These are phyloP conservation scores for Spinus pinus DNA, from an alignment of 2,797 vertebrate species.

Conservation along the genomic window DNA sequence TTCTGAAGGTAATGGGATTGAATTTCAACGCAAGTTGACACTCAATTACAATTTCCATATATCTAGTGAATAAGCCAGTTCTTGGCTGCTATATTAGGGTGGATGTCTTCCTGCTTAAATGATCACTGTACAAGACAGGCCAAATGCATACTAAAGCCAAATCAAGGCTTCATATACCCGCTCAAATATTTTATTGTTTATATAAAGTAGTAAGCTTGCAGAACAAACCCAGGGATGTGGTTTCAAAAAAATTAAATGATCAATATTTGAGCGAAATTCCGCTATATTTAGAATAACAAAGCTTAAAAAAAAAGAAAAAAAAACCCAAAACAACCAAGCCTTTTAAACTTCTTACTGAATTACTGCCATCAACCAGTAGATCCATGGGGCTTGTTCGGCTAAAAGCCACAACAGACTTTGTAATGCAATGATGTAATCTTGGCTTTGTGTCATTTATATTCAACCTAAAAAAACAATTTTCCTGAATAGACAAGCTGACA, in stretches of 20 bases:
- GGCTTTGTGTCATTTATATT: constrained; percentile 87
- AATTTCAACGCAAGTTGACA: constrained; percentile 75
- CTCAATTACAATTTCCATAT: constrained; percentile 78
- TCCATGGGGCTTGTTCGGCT: constrained; percentile 76
- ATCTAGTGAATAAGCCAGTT: constrained; percentile 65
- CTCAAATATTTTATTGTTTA: constrained; percentile 33
- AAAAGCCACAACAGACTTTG: constrained; percentile 84
- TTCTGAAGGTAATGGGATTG: constrained; percentile 71
- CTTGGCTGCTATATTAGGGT: constrained; percentile 39
- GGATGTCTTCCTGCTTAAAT: constrained; percentile 52
- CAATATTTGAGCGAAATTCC: constrained; percentile 41
- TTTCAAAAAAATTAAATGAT: not conserved
- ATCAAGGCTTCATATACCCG: constrained; percentile 44
- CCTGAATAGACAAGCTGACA: constrained; percentile 85
- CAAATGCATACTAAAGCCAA: constrained; percentile 59
- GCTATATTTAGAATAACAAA: constrained; percentile 40
- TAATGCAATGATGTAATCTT: constrained; percentile 89
- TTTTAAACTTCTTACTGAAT: constrained; percentile 73
- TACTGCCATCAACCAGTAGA: constrained; percentile 73
- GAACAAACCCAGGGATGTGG: constrained; percentile 21
- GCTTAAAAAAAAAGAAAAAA: not conserved
- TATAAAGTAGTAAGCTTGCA: constrained; percentile 27
- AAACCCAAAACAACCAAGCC: not conserved
- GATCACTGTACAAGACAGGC: constrained; percentile 39
- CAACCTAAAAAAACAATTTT: constrained; percentile 81